A percentile compares a stretch with the other conserved stretches of the same genome.
phyloP scores from a whole-genome alignment of 2,888 invertebrate species.

The Acronicta alni region DNA sequence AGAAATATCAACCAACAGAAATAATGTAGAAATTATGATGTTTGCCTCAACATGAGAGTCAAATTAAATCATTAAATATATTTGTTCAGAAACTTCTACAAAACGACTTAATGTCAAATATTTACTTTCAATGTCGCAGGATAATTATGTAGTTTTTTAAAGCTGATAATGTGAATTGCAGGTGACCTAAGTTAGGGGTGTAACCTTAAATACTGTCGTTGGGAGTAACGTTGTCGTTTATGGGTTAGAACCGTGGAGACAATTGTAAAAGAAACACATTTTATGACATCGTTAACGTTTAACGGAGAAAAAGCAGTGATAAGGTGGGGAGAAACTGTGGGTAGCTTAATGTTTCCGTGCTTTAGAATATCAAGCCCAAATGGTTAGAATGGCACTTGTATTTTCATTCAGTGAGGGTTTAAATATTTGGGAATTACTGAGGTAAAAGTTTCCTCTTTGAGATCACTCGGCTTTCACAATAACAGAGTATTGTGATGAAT shows the following conservation, averaged over 20 bases:
- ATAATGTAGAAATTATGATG: constrained; percentile 12
- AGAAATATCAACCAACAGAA: constrained; percentile 3
- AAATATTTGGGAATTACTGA: not conserved
- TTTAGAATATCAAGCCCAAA: constrained; percentile 34
- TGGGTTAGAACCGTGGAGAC: constrained; percentile 45
- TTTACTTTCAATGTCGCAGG: too few species aligned
- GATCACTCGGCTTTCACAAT: too few species aligned
- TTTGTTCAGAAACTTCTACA: too few species aligned
- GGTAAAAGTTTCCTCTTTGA: not conserved
- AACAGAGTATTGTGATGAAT: too few species aligned
- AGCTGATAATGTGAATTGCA: not conserved
- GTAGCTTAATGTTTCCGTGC: constrained; percentile 48
- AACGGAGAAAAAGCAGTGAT: constrained; percentile 53
- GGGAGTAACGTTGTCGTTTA: constrained; percentile 7
- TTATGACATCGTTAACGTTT: constrained; percentile 66
- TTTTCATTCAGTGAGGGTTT: constrained; percentile 1
- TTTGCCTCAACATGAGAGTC: not conserved
- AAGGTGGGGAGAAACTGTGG: constrained; percentile 42
- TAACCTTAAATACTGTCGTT: too few species aligned
- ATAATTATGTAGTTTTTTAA: not conserved
- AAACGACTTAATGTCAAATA: too few species aligned
- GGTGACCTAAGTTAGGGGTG: constrained; percentile 17
- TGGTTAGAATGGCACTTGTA: constrained; percentile 2
- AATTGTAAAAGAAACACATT: constrained; percentile 62
- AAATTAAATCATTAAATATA: too few species aligned